Conservation (phyloP, 2,113 vertebrate genomes). For the Excalfactoria chinensis region DNA sequence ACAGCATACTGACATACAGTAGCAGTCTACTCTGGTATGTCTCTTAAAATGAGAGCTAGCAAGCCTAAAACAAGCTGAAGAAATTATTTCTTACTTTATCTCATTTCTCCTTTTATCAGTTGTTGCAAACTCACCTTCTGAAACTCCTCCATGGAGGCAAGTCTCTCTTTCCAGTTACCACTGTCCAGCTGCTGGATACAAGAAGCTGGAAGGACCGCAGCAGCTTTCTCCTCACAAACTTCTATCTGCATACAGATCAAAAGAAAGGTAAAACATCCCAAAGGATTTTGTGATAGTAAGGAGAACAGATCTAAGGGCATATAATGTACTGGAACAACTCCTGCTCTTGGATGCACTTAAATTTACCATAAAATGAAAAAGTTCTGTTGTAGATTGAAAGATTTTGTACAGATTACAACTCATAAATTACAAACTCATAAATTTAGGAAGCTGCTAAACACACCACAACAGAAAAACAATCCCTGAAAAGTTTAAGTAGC, state of each 20-base stretch:
- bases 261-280: neutral
- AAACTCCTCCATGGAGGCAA: constrained; percentile 98
- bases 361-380: neutral
- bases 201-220: constrained; percentile 88
- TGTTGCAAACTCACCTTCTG: constrained; percentile 83
- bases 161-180: constrained; percentile 96
- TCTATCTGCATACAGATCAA: constrained; percentile 81
- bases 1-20: neutral
- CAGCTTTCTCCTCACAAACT: constrained; percentile 93
- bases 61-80: neutral
- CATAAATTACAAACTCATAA: neutral
- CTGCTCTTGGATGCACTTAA: neutral
- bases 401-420: neutral
- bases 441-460: neutral
- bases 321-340: neutral
- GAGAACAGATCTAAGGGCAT: neutral
- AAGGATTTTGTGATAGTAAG: neutral
- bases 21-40: neutral
- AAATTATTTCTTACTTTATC: neutral
- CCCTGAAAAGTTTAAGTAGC: neutral
- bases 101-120: neutral
- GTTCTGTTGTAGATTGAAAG: neutral
- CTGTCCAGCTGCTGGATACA: constrained; percentile 94
- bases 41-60: neutral
- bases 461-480: neutral